Evolutionary conservation across 2,797 vertebrate species (phyloP).

Genomic region (Pteropus rufus): DNA sequence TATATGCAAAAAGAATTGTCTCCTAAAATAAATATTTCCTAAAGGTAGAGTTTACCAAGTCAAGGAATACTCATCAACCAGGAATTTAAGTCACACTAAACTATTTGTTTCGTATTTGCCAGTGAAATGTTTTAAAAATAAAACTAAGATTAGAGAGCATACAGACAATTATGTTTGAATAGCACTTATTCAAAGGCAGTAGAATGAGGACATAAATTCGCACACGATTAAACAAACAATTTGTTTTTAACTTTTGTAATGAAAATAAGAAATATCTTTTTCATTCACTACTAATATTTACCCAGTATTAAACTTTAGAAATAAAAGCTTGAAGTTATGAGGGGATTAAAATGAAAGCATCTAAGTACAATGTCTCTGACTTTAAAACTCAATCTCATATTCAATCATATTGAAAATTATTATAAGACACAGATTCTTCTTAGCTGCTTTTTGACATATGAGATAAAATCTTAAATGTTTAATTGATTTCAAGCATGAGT

Average conservation of each 20-base stretch:
- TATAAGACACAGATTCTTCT: background rate
- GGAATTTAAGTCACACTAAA: background rate
- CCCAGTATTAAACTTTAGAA: background rate
- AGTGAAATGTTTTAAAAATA: constrained; percentile 23
- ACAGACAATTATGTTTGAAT: background rate
- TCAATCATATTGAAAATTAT: constrained; percentile 30
- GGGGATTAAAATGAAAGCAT: background rate
- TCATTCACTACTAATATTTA: background rate
- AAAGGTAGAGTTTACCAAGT: background rate
- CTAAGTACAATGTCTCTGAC: background rate
- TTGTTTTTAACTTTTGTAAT: background rate
- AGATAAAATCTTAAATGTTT: background rate
- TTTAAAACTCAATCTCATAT: background rate
- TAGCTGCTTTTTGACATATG: background rate
- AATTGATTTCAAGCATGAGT: background rate
- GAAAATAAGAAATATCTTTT: background rate
- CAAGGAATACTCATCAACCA: background rate
- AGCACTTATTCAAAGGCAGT: background rate
- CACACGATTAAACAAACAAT: background rate
- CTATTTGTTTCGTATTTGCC: background rate
- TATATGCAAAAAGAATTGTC: background rate
- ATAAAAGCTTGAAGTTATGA: background rate
- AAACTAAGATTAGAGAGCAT: constrained; percentile 5
- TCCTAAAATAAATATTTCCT: background rate
- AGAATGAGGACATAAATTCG: background rate